Percentiles rank a stretch among this genome's conserved stretches.
Evolutionary conservation across 2,888 invertebrate species (phyloP).

Genomic region (Ennomos erosarius): DNA sequence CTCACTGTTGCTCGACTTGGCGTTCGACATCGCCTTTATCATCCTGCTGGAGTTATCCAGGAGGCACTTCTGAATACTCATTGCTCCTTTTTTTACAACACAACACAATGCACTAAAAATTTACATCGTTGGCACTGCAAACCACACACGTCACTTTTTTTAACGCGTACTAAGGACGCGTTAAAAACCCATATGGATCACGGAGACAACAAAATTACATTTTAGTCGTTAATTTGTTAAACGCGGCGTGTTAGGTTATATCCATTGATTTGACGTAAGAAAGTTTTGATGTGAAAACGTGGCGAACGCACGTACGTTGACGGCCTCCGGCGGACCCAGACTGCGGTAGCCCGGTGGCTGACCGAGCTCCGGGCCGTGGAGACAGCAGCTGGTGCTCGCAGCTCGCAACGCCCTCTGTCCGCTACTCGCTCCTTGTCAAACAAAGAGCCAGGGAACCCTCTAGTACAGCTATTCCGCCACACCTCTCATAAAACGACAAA

Average conservation of each 20-base stretch:
- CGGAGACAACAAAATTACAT: slow-evolving; percentile 67
- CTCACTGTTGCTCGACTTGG: slow-evolving; percentile 73
- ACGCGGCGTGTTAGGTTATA: slow-evolving; percentile 79
- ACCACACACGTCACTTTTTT: slow-evolving; percentile 61
- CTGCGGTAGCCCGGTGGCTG: slow-evolving; percentile 52
- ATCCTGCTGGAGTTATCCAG: slow-evolving; percentile 83
- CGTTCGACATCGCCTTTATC: slow-evolving; percentile 82
- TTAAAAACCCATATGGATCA: slow-evolving; percentile 59
- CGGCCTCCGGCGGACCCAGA: slow-evolving; percentile 56
- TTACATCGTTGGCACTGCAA: slow-evolving; percentile 71
- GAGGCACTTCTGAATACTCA: slow-evolving; percentile 83
- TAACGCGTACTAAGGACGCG: slow-evolving; percentile 48
- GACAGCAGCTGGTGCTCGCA: slow-evolving; percentile 58
- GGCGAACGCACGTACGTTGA: slow-evolving; percentile 50
- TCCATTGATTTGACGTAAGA: slow-evolving; percentile 85
- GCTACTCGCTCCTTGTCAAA: slow-evolving; percentile 46
- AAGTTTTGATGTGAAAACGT: slow-evolving; percentile 67
- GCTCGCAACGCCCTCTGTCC: slow-evolving; percentile 46
- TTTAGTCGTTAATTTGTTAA: slow-evolving; percentile 55
- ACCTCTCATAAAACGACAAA: slow-evolving; percentile 51
- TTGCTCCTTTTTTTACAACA: slow-evolving; percentile 61
- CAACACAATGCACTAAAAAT: slow-evolving; percentile 61
- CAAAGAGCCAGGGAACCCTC: slow-evolving; percentile 49
- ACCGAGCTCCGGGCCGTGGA: slow-evolving; percentile 48
- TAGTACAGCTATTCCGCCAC: slow-evolving; percentile 45